Base-by-base conservation (phyloP, 2,888 invertebrate species). In the Phaonia tiefii region DNA sequence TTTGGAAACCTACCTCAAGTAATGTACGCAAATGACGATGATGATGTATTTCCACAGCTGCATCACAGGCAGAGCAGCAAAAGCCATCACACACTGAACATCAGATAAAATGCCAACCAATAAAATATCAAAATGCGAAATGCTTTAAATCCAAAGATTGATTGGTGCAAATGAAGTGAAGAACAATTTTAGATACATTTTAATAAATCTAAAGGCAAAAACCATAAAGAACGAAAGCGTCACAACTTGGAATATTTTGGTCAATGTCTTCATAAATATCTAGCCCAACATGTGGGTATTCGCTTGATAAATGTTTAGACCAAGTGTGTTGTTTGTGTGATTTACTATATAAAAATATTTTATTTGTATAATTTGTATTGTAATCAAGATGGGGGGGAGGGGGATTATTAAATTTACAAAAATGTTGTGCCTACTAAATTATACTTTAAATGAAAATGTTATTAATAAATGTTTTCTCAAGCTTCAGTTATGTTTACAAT, bases 151-250 rank as follows among this genome's bases (percentile, higher is more conserved):
- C 79, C 66, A 72, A 83, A 77, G 84, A 85, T 84, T 85, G 85
- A 85, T 86, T 78, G 82, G 80, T 83, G 70, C 81, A 83, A 84
- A 84, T 85, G 80, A 85, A 83, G 81, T 84, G 83, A 69, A 77
- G 60, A 78, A 83, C 78, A 63, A 42, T 63, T 60, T 31, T 69
- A 72, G 66, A 84, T 60, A 79, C 39, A 60, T 80, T 72, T 73
- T 73, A 80, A 81, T 71, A 77, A 69, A 72, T 72, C 56, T 69
- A 65, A 51, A 54, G 51, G 15, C 51, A 1, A 11, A 13, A 17
- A 1, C 39, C 17, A 42, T 17, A 56, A 44, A 26, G 4, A 31
- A 58, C 44, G 0, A 44, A n/a, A 69, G 31, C 31, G 8, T 31
- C 31, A 8, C 8, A 60, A 77, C 74, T 75, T 63, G 49, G 44